Evolutionary conservation across 2,113 vertebrate genomes (phyloP).

Genomic region (Phalacrocorax pelagicus): DNA sequence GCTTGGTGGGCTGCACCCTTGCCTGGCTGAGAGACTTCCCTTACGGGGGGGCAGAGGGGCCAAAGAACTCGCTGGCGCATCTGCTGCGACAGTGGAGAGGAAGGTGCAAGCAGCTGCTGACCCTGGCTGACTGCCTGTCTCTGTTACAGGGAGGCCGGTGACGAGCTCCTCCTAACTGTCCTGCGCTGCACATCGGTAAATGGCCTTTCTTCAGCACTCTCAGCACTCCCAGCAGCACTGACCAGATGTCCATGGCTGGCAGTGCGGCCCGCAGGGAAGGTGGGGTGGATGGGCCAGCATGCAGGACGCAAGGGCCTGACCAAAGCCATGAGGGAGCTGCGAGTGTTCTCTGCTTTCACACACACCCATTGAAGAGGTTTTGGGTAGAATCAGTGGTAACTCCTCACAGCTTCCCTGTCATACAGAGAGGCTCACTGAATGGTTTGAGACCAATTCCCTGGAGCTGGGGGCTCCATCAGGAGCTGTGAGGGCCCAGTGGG

Average conservation of each 20-base stretch:
- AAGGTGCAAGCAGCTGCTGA: accelerated
- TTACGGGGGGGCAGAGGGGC: accelerated
- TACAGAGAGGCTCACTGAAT: accelerated
- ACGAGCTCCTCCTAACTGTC: slow-evolving; percentile 84
- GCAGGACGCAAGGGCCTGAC: accelerated
- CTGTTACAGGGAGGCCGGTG: slow-evolving; percentile 81
- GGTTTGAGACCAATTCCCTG: background rate
- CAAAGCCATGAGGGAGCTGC: accelerated
- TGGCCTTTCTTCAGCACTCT: slow-evolving; percentile 14
- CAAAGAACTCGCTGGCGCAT: accelerated
- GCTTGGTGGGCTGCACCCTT: background rate
- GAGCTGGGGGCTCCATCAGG: background rate
- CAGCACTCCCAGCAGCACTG: background rate
- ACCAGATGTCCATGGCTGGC: background rate
- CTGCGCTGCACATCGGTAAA: slow-evolving; percentile 86
- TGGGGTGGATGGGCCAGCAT: accelerated
- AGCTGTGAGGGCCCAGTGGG: background rate
- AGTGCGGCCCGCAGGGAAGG: background rate
- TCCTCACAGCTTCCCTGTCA: background rate
- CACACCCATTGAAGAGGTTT: no score
- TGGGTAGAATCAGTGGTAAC: background rate
- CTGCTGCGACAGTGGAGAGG: accelerated
- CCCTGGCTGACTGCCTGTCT: background rate
- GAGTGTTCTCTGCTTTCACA: background rate
- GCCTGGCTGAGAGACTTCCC: background rate